Base-by-base conservation (phyloP, 2,797 vertebrate genomes). In the Leptatherina wallacei region DNA sequence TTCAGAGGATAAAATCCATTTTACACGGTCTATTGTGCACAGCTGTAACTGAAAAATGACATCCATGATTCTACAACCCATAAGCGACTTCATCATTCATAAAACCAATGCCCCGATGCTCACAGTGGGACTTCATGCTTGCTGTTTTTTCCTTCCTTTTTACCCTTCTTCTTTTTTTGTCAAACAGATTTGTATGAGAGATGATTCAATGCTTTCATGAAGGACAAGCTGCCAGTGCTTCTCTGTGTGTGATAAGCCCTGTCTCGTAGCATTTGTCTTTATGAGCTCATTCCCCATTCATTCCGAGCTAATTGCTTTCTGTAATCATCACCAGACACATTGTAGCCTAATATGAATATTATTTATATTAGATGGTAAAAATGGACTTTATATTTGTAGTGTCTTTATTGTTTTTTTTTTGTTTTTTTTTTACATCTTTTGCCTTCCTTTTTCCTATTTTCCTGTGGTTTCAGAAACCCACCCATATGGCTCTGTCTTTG, bases 251-350 rank as follows among this genome's bases (percentile, higher is more conserved):
- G 87, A 93, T 90, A 91, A 91, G 85, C 73, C 36, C 5, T 61
- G 61, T 82, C 83, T 83, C 65, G 35, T 35, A 54, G 78, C 62
- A 61, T 84, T 84, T 59, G 60, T 86, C 74, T 82, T 86, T 84
- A 92, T 87, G 81, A 88, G 84, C 75, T 82, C 81, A 76, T 86
- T 86, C 65, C 71, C 77, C 82, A 83, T 85, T 88, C 79, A 86
- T 55, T 64, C 64, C 74, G 30, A 44, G 64, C 74, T 84, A 92
- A 91, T 91, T 85, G 75, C 83, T 88, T 88, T 80, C 56, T 79
- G 88, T 88, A 91, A 92, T 92, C 88, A 42, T 82, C 77, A 72
- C 52, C 76, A 83, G 78, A 86, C 90, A 92, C 82, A 91, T 79
- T 77, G 79, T 61, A 20, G 47, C 81, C 72, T 70, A 71, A 85